These are phyloP conservation scores for Theristicus caerulescens DNA, from an alignment of 2,113 vertebrate species.

Conservation along the genomic window DNA sequence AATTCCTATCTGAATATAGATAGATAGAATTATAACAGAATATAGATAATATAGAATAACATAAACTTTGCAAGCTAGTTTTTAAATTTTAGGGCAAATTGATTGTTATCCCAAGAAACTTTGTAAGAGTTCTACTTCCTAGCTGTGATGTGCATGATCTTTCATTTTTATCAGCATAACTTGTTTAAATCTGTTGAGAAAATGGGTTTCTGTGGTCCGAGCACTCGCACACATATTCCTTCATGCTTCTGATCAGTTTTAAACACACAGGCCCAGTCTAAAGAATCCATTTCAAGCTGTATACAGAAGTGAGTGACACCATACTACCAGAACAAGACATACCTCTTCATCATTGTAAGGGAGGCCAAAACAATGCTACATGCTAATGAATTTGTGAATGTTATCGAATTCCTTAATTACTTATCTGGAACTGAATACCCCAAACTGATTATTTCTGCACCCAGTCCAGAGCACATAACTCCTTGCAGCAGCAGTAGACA, in stretches of 20 bases:
- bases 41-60: neutral
- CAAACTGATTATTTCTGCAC: neutral
- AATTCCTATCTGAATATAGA: neutral
- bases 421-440: neutral
- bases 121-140: neutral
- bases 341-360: neutral
- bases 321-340: neutral
- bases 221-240: neutral
- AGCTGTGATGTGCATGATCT: neutral
- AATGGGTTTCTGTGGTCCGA: neutral
- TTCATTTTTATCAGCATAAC: neutral
- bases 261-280: neutral
- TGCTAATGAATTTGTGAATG: neutral
- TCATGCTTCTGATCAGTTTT: neutral
- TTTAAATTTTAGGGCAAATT: neutral
- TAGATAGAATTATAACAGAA: neutral
- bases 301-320: neutral
- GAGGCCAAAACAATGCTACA: neutral
- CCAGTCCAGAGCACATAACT: neutral
- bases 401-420: neutral
- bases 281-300: neutral
- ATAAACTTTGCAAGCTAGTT: neutral
- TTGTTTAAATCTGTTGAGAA: neutral
- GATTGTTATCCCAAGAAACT: neutral
- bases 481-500: neutral